These are phyloP conservation scores for Zoroaster sp. DNA, from an alignment of 53 echinoderm and acorn worm genomes.

Conservation along the genomic window DNA sequence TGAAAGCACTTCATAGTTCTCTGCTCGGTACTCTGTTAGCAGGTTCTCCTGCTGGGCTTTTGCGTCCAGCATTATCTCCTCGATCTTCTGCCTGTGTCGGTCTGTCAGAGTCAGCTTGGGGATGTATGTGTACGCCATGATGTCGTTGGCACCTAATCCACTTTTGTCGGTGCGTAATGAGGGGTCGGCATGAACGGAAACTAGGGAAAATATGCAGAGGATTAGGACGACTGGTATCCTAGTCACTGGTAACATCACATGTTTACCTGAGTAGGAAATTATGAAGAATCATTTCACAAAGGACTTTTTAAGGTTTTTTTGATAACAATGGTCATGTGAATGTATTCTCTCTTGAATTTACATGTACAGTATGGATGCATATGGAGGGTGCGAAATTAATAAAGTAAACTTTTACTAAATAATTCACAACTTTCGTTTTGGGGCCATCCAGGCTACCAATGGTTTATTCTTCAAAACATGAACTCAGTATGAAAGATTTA, in stretches of 20 bases:
- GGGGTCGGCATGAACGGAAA: background rate
- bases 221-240: background rate
- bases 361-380: no score
- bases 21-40: background rate
- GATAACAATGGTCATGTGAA: no score
- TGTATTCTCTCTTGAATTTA: no score
- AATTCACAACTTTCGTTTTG: no score
- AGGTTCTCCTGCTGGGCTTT: background rate
- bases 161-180: background rate
- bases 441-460: no score
- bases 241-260: background rate
- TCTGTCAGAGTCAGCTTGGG: background rate
- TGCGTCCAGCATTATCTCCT: background rate
- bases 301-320: no score
- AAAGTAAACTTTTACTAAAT: no score
- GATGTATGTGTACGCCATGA: constrained; percentile 23
- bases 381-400: no score
- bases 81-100: background rate
- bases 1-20: background rate
- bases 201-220: background rate
- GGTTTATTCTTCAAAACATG: no score
- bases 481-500: no score
- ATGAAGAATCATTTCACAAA: no score
- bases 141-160: background rate
- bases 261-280: background rate